phyloP scores from a whole-genome alignment of 2,113 vertebrate genomes.

The Dunckerocampus dactyliophorus region DNA sequence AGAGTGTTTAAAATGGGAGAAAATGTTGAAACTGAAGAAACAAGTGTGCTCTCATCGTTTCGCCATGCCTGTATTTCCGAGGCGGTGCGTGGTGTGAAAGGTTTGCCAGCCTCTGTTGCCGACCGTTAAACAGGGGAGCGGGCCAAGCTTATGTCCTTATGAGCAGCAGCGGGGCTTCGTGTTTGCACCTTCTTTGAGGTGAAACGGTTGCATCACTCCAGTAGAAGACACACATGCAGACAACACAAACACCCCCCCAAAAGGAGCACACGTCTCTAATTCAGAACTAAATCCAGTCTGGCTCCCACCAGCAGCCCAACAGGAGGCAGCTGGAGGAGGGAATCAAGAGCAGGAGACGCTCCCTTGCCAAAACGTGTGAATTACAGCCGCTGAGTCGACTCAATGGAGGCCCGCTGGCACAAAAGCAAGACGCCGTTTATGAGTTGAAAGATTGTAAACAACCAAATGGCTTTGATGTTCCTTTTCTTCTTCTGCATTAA shows the following conservation, averaged over 20 bases:
- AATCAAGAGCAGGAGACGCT: slow-evolving; percentile 27
- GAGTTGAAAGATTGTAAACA: slow-evolving; percentile 25
- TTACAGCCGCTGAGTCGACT: slow-evolving; percentile 41
- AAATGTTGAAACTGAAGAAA: too few relatives aligned
- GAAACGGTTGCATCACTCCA: too few relatives aligned
- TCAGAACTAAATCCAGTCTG: slow-evolving; percentile 35
- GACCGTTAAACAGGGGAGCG: too few relatives aligned
- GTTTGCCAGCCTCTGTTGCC: too few relatives aligned
- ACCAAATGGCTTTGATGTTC: slow-evolving; percentile 32
- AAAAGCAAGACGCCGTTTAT: slow-evolving; percentile 16
- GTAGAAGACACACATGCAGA: background rate
- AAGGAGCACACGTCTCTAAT: slow-evolving; percentile 37
- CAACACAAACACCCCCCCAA: slow-evolving; percentile 11
- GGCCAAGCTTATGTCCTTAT: too few relatives aligned
- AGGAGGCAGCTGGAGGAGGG: slow-evolving; percentile 38
- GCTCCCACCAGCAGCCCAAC: slow-evolving; percentile 29
- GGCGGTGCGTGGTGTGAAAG: too few relatives aligned
- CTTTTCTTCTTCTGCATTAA: slow-evolving; percentile 25
- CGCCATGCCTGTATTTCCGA: too few relatives aligned
- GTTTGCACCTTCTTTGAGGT: too few relatives aligned
- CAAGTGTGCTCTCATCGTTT: too few relatives aligned
- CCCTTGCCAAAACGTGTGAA: slow-evolving; percentile 38
- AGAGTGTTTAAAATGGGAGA: too few relatives aligned
- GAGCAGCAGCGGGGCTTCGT: too few relatives aligned
- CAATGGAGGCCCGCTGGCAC: slow-evolving; percentile 25